Evolutionary conservation across 1,140 invertebrate genomes (phyloP).

Genomic region (Drosophila pseudoobscura): DNA sequence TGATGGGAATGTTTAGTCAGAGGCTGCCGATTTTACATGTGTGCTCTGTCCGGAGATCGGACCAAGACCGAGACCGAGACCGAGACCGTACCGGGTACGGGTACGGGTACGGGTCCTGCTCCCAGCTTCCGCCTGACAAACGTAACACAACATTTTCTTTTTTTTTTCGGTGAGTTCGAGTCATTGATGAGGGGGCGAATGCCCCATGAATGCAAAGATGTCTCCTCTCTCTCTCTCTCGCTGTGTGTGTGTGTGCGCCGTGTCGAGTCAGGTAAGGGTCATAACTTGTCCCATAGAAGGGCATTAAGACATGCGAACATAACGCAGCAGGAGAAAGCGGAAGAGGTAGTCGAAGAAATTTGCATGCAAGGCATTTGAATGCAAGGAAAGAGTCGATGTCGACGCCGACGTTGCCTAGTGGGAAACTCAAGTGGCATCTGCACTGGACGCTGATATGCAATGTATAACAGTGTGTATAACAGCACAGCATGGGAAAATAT

Average conservation of each 20-base stretch:
- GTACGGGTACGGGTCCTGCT: no score
- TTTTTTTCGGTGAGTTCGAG: constrained; percentile 32
- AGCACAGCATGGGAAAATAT: constrained; percentile 34
- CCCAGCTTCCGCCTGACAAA: constrained; percentile 63
- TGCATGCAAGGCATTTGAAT: constrained; percentile 39
- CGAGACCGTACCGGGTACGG: not conserved
- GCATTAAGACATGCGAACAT: constrained; percentile 56
- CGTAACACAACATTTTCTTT: constrained; percentile 49
- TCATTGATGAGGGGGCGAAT: constrained; percentile 30
- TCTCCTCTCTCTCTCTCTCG: not conserved
- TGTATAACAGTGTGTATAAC: constrained; percentile 42
- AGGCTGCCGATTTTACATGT: constrained; percentile 63
- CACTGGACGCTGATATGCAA: constrained; percentile 33
- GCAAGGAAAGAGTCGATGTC: not conserved
- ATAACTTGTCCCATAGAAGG: constrained; percentile 70
- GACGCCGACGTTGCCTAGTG: constrained; percentile 8
- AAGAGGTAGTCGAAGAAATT: constrained; percentile 42
- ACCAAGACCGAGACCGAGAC: no score
- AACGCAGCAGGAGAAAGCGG: constrained; percentile 28
- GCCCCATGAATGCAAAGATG: not conserved
- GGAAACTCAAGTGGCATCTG: constrained; percentile 27
- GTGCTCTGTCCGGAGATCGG: constrained; percentile 22
- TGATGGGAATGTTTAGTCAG: constrained; percentile 63
- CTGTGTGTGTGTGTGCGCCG: constrained; percentile 4
- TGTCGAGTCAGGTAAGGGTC: constrained; percentile 53